Percentiles rank a stretch among this genome's conserved stretches.
These are phyloP conservation scores for Dendrophyllia cribrosa DNA, from an alignment of 64 coral and sea anemone species.

Conservation along the genomic window DNA sequence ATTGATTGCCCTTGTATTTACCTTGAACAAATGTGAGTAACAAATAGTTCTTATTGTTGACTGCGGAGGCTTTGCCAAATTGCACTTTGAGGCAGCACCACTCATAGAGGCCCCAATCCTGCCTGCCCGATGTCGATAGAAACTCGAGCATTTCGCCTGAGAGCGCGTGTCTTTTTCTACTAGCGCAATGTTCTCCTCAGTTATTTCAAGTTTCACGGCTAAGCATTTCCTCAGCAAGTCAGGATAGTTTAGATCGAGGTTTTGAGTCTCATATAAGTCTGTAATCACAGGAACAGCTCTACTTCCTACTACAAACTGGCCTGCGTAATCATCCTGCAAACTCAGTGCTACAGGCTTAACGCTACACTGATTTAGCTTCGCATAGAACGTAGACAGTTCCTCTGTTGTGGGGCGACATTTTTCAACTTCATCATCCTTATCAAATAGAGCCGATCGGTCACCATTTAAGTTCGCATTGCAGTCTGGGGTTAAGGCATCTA, in stretches of 20 bases:
- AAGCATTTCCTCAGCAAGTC: conserved; percentile 60
- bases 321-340: conserved; percentile 21
- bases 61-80: conserved; percentile 14
- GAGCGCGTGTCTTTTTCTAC: conserved; percentile 53
- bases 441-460: too few species aligned
- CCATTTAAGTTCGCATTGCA: too few species aligned
- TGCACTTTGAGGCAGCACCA: conserved; percentile 20
- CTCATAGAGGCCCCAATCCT: conserved; percentile 50
- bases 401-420: too few species aligned
- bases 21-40: conserved; percentile 48
- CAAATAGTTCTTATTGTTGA: conserved; percentile 37
- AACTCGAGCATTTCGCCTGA: conserved; percentile 46
- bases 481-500: too few species aligned
- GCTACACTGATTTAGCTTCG: too few species aligned
- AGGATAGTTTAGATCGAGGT: conserved; percentile 36
- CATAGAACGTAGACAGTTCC: too few species aligned
- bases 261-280: background rate
- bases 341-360: conserved; percentile 43
- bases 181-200: conserved; percentile 60
- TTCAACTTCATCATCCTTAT: too few species aligned
- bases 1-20: conserved; percentile 21
- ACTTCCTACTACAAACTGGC: conserved; percentile 46
- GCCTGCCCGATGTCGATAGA: conserved; percentile 50
- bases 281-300: conserved; percentile 18
- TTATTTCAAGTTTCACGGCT: conserved; percentile 31